Percentiles rank a stretch among this genome's conserved stretches.
Evolutionary conservation across 2,797 vertebrate species (phyloP).

Genomic region (Argyrosomus regius): DNA sequence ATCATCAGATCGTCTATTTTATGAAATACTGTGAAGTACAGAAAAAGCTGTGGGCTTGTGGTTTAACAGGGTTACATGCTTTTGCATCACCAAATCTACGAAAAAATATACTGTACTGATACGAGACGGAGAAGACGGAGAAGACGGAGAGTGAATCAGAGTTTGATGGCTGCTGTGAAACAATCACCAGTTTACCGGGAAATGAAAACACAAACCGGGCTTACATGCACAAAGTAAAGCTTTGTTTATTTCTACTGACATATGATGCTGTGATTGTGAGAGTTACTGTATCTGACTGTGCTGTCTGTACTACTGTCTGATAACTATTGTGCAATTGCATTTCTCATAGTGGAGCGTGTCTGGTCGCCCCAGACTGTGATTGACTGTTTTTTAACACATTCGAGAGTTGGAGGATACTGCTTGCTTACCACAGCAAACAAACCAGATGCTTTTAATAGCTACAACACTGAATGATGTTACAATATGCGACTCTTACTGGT

Average conservation of each 20-base stretch:
- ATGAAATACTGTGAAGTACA: not conserved
- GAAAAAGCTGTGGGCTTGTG: not conserved
- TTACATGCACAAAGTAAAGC: no score
- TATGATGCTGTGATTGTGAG: no score
- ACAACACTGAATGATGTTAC: no score
- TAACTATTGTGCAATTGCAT: no score
- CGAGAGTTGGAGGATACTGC: not conserved
- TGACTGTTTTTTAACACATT: not conserved
- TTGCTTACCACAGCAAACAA: not conserved
- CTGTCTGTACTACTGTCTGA: not conserved
- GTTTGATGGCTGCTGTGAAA: not conserved
- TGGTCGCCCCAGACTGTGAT: no score
- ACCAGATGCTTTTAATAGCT: no score
- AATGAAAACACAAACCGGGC: not conserved
- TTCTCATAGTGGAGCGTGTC: no score
- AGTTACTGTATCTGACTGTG: not conserved
- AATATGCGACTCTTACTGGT: no score
- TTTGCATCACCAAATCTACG: not conserved
- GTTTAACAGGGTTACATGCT: not conserved
- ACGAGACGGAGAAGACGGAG: no score
- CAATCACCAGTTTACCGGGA: not conserved
- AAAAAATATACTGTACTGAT: not conserved
- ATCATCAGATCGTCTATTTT: no score
- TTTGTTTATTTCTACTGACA: no score
- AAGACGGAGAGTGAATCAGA: not conserved